Evolutionary conservation across 2,888 invertebrate species (phyloP).

Genomic region (Netelia virgata): DNA sequence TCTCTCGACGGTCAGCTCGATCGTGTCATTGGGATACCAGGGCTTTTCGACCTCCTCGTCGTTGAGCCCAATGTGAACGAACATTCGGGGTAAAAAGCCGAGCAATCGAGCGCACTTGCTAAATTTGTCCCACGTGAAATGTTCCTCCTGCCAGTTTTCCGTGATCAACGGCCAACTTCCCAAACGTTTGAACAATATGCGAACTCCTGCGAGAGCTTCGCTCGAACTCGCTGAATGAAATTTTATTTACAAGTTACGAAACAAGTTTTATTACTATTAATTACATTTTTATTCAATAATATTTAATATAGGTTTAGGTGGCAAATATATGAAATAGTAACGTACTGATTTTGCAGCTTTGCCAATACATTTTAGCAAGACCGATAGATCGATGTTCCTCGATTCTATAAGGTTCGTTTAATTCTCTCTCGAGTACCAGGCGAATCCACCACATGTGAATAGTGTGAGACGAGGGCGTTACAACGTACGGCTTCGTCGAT

Average conservation of each 20-base stretch:
- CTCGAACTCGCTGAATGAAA: conserved; percentile 51
- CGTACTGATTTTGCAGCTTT: conserved; percentile 69
- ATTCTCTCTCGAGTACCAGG: conserved; percentile 56
- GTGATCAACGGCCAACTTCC: conserved; percentile 71
- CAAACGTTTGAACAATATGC: conserved; percentile 66
- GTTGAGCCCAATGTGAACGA: conserved; percentile 70
- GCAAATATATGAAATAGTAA: background rate
- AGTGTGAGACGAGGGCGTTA: conserved; percentile 50
- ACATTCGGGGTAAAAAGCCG: conserved; percentile 72
- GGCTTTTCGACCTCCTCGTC: conserved; percentile 68
- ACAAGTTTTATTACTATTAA: background rate
- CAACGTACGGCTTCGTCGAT: conserved; percentile 6
- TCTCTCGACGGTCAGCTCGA: conserved; percentile 68
- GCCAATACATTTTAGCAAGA: conserved; percentile 70
- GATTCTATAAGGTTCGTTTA: conserved; percentile 46
- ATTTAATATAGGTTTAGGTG: background rate
- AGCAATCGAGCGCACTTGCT: conserved; percentile 69
- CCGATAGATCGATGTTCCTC: conserved; percentile 67
- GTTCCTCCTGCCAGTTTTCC: conserved; percentile 65
- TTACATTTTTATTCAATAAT: background rate
- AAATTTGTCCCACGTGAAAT: conserved; percentile 71
- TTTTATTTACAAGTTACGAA: background rate
- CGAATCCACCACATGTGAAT: conserved; percentile 62
- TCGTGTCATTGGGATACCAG: conserved; percentile 69
- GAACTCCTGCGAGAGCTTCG: conserved; percentile 65